Conservation (phyloP, 2,888 invertebrate species). For the Rhogogaster chlorosoma region DNA sequence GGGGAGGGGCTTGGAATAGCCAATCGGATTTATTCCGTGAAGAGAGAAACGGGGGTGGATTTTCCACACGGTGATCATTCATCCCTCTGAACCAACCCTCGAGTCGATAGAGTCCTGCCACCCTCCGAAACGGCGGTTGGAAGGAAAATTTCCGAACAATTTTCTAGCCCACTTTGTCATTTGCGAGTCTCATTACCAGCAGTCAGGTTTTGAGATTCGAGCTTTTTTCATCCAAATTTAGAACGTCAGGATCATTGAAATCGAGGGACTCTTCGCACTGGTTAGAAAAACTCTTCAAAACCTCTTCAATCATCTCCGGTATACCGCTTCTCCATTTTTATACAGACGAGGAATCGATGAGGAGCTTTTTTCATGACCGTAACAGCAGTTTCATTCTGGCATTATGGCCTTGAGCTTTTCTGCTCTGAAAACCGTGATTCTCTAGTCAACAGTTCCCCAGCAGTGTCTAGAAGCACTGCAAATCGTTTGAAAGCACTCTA, state of each 20-base stretch:
- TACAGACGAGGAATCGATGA: background rate
- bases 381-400: background rate
- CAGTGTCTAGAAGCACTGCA: background rate
- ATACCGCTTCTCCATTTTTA: background rate
- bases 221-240: background rate
- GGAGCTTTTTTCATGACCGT: background rate
- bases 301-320: background rate
- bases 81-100: conserved; percentile 11
- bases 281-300: background rate
- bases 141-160: background rate
- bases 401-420: too few relatives aligned
- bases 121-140: background rate
- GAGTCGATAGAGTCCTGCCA: background rate
- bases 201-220: background rate
- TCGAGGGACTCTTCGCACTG: background rate
- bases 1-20: conserved; percentile 30
- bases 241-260: background rate
- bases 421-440: background rate
- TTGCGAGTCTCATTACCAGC: background rate
- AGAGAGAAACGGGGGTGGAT: background rate
- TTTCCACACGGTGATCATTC: background rate
- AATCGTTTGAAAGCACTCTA: background rate
- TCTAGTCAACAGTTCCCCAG: background rate
- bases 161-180: background rate
- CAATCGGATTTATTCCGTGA: background rate